A percentile compares a stretch with the other conserved stretches of the same genome.
Evolutionary conservation across 1,140 invertebrate species (phyloP).

Genomic region (Idris sp.): DNA sequence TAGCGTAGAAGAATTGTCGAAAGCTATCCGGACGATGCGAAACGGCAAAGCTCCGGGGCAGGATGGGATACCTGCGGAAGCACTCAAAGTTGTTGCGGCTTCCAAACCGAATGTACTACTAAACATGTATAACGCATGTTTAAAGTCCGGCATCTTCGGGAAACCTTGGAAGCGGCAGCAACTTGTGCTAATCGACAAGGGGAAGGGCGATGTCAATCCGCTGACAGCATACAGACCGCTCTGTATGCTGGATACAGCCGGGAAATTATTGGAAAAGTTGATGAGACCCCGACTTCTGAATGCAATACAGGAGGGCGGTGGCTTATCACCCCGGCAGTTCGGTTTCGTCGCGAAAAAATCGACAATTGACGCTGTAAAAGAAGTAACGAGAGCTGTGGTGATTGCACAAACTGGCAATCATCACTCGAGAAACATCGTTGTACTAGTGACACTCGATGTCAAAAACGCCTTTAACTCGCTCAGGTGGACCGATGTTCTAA

Average conservation of each 20-base stretch:
- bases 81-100: too few relatives aligned
- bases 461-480: conserved; percentile 60
- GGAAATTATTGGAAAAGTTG: conserved; percentile 60
- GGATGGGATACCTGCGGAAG: too few relatives aligned
- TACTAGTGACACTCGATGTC: conserved; percentile 47
- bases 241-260: conserved; percentile 57
- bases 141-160: background rate
- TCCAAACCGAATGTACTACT: background rate
- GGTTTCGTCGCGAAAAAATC: background rate
- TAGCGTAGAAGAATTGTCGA: too few relatives aligned
- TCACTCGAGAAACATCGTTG: background rate
- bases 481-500: conserved; percentile 40
- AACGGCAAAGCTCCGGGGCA: too few relatives aligned
- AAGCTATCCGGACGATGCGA: too few relatives aligned
- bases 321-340: background rate
- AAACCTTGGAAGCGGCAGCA: background rate
- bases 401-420: background rate
- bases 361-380: background rate
- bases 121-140: conserved; percentile 2
- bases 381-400: background rate
- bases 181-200: conserved; percentile 35
- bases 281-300: conserved; percentile 17
- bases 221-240: conserved; percentile 53
- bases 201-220: conserved; percentile 23
- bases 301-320: background rate